A percentile compares a stretch with the other conserved stretches of the same genome.
phyloP scores from a whole-genome alignment of 64 coral and sea anemone species.

The Pocillopora verrucosa region DNA sequence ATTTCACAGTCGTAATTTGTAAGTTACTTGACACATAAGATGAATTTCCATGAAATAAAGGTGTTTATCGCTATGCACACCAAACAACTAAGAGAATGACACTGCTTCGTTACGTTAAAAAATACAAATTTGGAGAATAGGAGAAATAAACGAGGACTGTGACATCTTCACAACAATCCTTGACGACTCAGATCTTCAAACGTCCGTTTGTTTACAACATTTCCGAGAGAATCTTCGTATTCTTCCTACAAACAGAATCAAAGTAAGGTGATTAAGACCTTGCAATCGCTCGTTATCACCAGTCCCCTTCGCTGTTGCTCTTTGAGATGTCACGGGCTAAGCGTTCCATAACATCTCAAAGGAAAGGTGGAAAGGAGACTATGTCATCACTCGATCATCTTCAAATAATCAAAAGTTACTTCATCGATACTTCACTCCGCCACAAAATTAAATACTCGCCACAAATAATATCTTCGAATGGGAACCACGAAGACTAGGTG shows the following conservation, averaged over 20 bases:
- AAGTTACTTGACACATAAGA: background rate
- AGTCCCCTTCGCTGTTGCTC: no score
- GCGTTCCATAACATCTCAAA: no score
- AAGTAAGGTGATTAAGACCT: background rate
- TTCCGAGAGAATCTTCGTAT: constrained; percentile 92
- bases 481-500: no score
- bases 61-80: constrained; percentile 2
- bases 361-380: no score
- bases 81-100: constrained; percentile 16
- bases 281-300: background rate
- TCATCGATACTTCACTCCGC: no score
- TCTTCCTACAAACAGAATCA: constrained; percentile 74
- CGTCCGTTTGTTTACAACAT: constrained; percentile 89
- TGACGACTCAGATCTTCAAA: constrained; percentile 98
- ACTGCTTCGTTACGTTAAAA: background rate
- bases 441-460: no score
- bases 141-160: background rate
- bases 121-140: background rate
- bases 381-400: no score
- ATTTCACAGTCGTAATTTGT: background rate
- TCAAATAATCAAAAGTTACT: no score
- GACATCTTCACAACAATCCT: constrained; percentile 68
- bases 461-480: no score
- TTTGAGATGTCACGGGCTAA: no score
- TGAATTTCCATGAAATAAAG: background rate